Conservation (phyloP, 37 sponge, comb jelly and placozoan species). For the Beroe ovata region DNA sequence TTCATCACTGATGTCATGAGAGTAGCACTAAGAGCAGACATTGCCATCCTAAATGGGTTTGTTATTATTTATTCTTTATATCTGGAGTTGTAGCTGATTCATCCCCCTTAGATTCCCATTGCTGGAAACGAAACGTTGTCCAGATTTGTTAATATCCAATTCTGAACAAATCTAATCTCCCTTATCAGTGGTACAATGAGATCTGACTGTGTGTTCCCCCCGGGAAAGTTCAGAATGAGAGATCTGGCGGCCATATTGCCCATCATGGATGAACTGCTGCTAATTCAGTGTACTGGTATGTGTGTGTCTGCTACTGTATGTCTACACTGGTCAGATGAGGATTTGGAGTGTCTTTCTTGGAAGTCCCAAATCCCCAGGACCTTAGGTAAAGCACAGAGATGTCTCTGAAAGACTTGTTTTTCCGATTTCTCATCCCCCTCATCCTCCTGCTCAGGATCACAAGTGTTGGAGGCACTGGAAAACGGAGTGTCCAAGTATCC, state of each 20-base stretch:
- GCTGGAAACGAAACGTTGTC: too few species aligned
- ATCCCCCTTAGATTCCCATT: too few species aligned
- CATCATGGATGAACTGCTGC: constrained; percentile 28
- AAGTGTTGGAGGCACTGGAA: constrained; percentile 76
- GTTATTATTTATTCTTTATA: too few species aligned
- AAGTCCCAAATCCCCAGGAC: too few species aligned
- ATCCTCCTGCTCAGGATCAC: constrained; percentile 26
- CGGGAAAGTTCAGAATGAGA: constrained; percentile 48
- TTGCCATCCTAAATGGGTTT: constrained; percentile 76
- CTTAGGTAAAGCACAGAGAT: too few species aligned
- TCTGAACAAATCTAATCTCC: too few species aligned
- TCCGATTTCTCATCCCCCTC: too few species aligned
- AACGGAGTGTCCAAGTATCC: constrained; percentile 86
- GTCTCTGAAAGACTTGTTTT: too few species aligned
- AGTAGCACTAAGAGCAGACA: constrained; percentile 72
- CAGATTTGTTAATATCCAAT: too few species aligned
- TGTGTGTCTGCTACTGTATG: not conserved
- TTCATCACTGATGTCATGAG: constrained; percentile 79
- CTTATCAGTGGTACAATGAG: constrained; percentile 41
- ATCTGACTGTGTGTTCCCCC: constrained; percentile 41
- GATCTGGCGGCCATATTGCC: constrained; percentile 21
- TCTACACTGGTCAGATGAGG: not conserved
- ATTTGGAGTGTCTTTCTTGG: too few species aligned
- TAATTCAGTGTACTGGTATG: constrained; percentile 44
- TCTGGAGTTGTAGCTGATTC: too few species aligned